Evolutionary conservation across 2,888 invertebrate species (phyloP).

Genomic region (Polymixis lichenea): DNA sequence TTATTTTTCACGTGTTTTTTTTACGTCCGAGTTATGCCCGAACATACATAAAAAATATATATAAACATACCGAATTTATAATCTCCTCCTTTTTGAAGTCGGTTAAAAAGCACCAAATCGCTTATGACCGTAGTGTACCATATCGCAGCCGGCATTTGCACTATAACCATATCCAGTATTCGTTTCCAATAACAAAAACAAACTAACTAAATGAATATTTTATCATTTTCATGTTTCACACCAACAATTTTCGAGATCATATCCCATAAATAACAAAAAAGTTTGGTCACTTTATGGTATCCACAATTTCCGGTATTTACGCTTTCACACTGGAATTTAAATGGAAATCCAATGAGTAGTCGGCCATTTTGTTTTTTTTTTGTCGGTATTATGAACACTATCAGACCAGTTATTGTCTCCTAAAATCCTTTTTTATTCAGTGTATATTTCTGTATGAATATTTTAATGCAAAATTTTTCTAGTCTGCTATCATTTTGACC

Average conservation of each 20-base stretch:
- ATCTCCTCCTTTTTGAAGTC: too few relatives aligned
- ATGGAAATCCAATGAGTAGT: slow-evolving; percentile 57
- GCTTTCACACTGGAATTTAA: slow-evolving; percentile 43
- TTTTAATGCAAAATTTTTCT: slow-evolving; percentile 59
- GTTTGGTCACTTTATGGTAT: slow-evolving; percentile 49
- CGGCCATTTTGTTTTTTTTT: slow-evolving; percentile 41
- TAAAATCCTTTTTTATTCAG: slow-evolving; percentile 31
- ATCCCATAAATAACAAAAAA: slow-evolving; percentile 55
- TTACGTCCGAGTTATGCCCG: too few relatives aligned
- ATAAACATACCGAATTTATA: too few relatives aligned
- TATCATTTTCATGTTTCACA: slow-evolving; percentile 35
- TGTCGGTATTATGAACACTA: slow-evolving; percentile 36
- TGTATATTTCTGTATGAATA: slow-evolving; percentile 59
- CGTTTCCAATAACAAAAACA: slow-evolving; percentile 4
- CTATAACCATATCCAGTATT: not conserved
- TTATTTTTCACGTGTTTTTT: too few relatives aligned
- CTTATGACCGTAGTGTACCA: too few relatives aligned
- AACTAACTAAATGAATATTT: slow-evolving; percentile 29
- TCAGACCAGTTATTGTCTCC: slow-evolving; percentile 35
- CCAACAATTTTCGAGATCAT: slow-evolving; percentile 41
- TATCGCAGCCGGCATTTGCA: not conserved
- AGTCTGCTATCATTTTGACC: slow-evolving; percentile 28
- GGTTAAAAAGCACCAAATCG: too few relatives aligned
- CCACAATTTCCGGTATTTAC: slow-evolving; percentile 56
- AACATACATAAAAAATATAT: too few relatives aligned